A percentile compares a stretch with the other conserved stretches of the same genome.
Evolutionary conservation across 2,113 vertebrate species (phyloP).

Genomic region (Nothobranchius furzeri): DNA sequence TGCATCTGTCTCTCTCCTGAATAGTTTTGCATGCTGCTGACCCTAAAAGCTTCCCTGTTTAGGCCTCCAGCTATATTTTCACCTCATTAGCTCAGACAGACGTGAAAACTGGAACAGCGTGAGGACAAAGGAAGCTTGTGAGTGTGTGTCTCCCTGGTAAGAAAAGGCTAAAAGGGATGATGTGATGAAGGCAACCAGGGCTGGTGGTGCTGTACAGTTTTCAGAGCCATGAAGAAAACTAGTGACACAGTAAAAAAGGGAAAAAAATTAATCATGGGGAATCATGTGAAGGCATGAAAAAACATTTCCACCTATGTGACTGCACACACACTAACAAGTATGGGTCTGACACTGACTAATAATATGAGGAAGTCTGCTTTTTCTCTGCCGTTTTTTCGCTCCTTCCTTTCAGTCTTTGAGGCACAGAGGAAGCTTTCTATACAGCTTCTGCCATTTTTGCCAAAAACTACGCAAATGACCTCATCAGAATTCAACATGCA

Average conservation of each 20-base stretch:
- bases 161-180: conserved; percentile 18
- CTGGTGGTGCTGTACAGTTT: neutral
- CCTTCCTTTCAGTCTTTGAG: conserved; percentile 46
- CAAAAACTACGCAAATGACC: conserved; percentile 41
- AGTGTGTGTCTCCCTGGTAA: conserved; percentile 25
- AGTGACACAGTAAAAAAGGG: conserved; percentile 24
- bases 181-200: conserved; percentile 2
- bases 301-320: conserved; percentile 7
- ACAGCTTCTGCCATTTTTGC: conserved; percentile 14
- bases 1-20: conserved; percentile 39
- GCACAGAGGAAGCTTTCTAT: conserved; percentile 65
- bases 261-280: conserved; percentile 9
- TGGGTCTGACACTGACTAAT: conserved; percentile 62
- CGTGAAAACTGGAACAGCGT: conserved; percentile 55
- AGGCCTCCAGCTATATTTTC: conserved; percentile 64
- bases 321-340: conserved; percentile 4
- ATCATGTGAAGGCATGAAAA: neutral
- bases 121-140: conserved; percentile 54
- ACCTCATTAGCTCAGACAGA: conserved; percentile 65
- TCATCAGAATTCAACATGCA: conserved; percentile 72
- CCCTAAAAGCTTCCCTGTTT: conserved; percentile 53
- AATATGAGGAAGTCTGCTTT: conserved; percentile 30
- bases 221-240: conserved; percentile 7
- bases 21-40: conserved; percentile 49
- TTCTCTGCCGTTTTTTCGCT: neutral